Evolutionary conservation across 2,113 vertebrate genomes (phyloP).

Genomic region (Tyto alba): DNA sequence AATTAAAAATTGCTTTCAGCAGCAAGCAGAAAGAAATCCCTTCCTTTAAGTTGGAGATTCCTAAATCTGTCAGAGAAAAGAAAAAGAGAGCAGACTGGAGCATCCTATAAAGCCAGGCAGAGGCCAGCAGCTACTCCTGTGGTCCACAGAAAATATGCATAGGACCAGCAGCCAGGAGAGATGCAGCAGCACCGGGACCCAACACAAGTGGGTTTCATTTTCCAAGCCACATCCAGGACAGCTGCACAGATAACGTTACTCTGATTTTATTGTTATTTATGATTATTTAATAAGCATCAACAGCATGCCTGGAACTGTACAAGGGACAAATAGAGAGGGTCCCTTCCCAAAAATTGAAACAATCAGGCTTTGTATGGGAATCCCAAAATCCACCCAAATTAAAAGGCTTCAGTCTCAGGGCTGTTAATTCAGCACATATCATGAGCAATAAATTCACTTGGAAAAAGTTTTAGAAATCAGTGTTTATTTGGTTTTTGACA

Average conservation of each 20-base stretch:
- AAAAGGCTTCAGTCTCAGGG: not conserved
- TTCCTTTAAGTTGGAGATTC: not conserved
- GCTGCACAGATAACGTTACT: rapidly evolving
- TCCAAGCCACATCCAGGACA: not conserved
- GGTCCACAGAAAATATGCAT: rapidly evolving
- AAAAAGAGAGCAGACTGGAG: not conserved
- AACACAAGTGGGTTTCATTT: not conserved
- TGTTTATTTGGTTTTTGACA: not conserved
- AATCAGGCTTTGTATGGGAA: not conserved
- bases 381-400: not conserved
- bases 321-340: not conserved
- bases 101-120: not conserved
- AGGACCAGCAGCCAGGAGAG: not conserved
- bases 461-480: not conserved
- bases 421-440: not conserved
- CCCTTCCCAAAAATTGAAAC: not conserved
- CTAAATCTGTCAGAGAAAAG: not conserved
- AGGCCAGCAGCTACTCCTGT: not conserved
- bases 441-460: not conserved
- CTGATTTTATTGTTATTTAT: not conserved
- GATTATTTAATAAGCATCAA: not conserved
- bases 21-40: not conserved
- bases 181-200: not conserved
- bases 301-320: not conserved
- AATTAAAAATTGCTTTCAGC: not conserved